phyloP scores from a whole-genome alignment of 2,113 vertebrate species.

The Hassar affinis region DNA sequence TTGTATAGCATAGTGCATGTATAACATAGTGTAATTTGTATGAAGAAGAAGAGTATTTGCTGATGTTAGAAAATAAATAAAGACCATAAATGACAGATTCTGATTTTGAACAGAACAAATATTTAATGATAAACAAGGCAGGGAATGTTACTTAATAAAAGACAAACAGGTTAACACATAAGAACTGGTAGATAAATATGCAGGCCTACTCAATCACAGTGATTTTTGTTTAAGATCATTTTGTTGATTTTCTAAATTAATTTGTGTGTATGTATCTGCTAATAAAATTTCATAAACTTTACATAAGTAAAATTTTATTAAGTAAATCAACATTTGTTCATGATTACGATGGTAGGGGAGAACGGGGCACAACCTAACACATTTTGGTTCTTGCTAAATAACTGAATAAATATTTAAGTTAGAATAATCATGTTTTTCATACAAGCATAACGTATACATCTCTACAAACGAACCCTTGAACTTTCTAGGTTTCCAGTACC shows the following conservation, averaged over 20 bases:
- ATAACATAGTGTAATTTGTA: background rate
- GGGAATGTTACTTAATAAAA: conserved; percentile 2
- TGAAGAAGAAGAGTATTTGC: conserved; percentile 41
- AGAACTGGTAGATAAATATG: conserved; percentile 4
- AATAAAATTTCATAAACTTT: background rate
- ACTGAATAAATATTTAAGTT: too few relatives aligned
- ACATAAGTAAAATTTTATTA: background rate
- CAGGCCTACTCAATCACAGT: conserved; percentile 23
- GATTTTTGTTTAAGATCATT: conserved; percentile 9
- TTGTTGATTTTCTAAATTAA: too few relatives aligned
- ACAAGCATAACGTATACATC: too few relatives aligned
- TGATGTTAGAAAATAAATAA: conserved; percentile 46
- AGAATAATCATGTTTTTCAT: too few relatives aligned
- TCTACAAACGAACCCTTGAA: too few relatives aligned
- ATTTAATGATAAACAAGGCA: conserved; percentile 27
- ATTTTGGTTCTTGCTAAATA: too few relatives aligned
- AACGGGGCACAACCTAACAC: too few relatives aligned
- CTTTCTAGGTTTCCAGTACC: too few relatives aligned
- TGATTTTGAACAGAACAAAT: background rate
- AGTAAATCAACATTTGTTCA: background rate
- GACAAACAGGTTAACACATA: background rate
- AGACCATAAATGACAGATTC: background rate
- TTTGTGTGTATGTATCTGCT: background rate
- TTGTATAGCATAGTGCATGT: too few relatives aligned
- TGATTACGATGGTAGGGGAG: background rate